These are phyloP conservation scores for Alligator sinensis DNA, from an alignment of 2,113 vertebrate species.

Conservation along the genomic window DNA sequence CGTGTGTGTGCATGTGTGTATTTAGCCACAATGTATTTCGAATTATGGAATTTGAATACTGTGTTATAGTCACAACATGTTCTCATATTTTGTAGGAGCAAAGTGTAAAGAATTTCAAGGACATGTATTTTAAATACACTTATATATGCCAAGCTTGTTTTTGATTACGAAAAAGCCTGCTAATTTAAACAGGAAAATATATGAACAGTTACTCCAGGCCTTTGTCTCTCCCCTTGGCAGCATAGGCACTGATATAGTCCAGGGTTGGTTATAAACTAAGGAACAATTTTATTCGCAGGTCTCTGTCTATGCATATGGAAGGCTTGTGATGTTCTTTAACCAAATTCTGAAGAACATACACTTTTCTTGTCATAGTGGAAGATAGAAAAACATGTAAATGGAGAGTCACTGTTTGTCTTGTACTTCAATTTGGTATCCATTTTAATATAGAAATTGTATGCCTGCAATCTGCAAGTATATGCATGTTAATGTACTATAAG, in stretches of 20 bases:
- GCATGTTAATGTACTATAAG: background rate
- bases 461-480: rapidly evolving
- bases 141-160: slow-evolving; percentile 19
- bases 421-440: background rate
- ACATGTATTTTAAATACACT: slow-evolving; percentile 34
- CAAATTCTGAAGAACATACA: background rate
- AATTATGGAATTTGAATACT: background rate
- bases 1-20: background rate
- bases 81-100: background rate
- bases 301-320: background rate
- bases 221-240: background rate
- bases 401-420: no score
- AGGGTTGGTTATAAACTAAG: background rate
- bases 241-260: background rate
- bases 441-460: background rate
- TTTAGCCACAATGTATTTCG: background rate
- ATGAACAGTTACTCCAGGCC: background rate
- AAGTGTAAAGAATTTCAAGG: slow-evolving; percentile 29
- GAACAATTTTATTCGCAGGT: background rate
- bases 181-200: background rate
- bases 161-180: background rate
- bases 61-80: background rate
- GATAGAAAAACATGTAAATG: no score
- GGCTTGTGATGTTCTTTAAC: background rate
- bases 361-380: rapidly evolving